Evolutionary conservation across 1,140 invertebrate species (phyloP).

Genomic region (Spodoptera litura): DNA sequence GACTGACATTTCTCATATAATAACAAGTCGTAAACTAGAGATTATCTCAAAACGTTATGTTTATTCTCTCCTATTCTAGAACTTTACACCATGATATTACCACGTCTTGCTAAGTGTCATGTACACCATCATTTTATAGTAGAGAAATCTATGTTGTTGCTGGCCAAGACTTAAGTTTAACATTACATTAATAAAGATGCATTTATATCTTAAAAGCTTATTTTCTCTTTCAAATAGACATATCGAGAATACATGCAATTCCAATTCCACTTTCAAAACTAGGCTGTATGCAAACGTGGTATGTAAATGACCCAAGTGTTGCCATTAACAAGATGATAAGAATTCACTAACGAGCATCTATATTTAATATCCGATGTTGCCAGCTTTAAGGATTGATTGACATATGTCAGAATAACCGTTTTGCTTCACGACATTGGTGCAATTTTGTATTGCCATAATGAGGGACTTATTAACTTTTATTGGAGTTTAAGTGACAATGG

Average conservation of each 20-base stretch:
- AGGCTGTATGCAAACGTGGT: conserved; percentile 38
- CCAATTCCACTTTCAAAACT: conserved; percentile 41
- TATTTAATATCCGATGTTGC: conserved; percentile 61
- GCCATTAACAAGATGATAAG: conserved; percentile 56
- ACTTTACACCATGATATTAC: background rate
- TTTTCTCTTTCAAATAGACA: conserved; percentile 25
- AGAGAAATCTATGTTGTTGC: background rate
- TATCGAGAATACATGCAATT: conserved; percentile 37
- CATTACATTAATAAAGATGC: conserved; percentile 38
- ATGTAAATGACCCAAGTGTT: conserved; percentile 55
- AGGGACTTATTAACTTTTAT: background rate
- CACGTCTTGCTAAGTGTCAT: conserved; percentile 10
- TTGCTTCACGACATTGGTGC: conserved; percentile 42
- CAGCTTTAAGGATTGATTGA: conserved; percentile 60
- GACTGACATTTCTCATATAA: background rate
- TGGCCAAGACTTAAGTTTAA: background rate
- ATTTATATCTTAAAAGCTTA: conserved; percentile 39
- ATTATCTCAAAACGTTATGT: background rate
- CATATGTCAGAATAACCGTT: conserved; percentile 41
- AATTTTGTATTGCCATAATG: conserved; percentile 26
- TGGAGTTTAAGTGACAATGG: background rate
- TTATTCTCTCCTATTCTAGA: background rate
- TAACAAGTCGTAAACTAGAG: no score
- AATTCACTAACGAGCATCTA: conserved; percentile 58
- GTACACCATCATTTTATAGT: background rate